Conservation (phyloP, 2,888 invertebrate genomes). For the Andrena marginata region DNA sequence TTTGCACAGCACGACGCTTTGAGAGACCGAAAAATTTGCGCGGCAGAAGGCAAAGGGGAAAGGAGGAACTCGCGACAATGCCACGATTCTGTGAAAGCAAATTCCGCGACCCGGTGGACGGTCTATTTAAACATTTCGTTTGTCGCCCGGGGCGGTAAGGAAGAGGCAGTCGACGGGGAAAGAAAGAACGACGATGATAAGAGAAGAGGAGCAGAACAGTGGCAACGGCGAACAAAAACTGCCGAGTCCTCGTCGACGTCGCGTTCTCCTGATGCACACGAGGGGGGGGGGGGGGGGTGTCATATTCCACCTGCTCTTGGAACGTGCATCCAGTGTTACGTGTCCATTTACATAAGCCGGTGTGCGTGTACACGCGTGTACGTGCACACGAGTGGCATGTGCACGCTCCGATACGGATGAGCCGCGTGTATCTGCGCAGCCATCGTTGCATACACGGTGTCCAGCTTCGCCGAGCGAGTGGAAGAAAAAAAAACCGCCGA, state of each 20-base stretch:
- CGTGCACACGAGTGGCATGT: constrained; percentile 41
- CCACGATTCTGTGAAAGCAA: not conserved
- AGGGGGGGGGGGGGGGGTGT: no score
- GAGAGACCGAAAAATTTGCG: not conserved
- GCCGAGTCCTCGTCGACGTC: constrained; percentile 40
- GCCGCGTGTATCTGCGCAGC: constrained; percentile 44
- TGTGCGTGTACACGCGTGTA: constrained; percentile 19
- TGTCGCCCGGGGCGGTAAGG: not conserved
- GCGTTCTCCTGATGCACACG: constrained; percentile 49
- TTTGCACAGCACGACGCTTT: not conserved
- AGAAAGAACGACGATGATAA: constrained; percentile 17
- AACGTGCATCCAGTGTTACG: constrained; percentile 76
- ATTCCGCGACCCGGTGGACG: constrained; percentile 28
- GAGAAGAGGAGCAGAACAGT: constrained; percentile 14
- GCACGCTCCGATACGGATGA: constrained; percentile 38
- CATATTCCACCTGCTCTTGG: constrained; percentile 73
- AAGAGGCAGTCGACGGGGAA: constrained; percentile 9
- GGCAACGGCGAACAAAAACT: constrained; percentile 46
- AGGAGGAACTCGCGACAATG: not conserved
- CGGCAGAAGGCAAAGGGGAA: not conserved
- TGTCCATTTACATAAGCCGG: constrained; percentile 78
- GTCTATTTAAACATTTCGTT: constrained; percentile 27
- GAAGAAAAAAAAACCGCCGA: constrained; percentile 36
- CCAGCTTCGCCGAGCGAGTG: constrained; percentile 38
- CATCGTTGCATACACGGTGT: constrained; percentile 53